Conservation (phyloP, 2,113 vertebrate genomes). For the Erpornis zantholeuca region DNA sequence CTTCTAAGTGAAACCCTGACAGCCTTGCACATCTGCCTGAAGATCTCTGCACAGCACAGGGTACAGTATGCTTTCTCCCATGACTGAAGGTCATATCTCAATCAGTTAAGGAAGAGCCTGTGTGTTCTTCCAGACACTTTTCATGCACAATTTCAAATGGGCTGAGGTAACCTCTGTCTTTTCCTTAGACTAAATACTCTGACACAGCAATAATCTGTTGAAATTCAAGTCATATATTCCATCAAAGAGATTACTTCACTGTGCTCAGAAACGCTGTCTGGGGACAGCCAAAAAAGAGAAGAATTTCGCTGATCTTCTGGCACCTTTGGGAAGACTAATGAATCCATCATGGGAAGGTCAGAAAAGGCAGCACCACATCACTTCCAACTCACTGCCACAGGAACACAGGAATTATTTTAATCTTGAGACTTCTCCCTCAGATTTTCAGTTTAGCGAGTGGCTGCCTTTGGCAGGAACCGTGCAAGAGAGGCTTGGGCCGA, state of each 20-base stretch:
- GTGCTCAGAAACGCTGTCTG: constrained; percentile 34
- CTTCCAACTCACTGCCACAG: neutral
- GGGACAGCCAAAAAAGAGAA: neutral
- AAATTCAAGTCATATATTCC: constrained; percentile 16
- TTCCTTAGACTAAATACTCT: neutral
- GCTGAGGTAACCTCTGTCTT: neutral
- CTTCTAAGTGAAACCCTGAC: neutral
- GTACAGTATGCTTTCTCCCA: rapidly evolving
- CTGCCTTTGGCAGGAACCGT: neutral
- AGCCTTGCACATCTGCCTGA: neutral
- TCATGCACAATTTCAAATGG: neutral
- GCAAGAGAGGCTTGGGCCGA: neutral
- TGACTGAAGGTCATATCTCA: neutral
- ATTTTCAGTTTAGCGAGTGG: neutral
- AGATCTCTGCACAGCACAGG: neutral
- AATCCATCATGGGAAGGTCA: neutral
- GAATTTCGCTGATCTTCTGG: neutral
- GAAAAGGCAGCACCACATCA: neutral
- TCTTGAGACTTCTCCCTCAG: neutral
- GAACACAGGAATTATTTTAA: constrained; percentile 11
- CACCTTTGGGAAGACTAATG: constrained; percentile 43
- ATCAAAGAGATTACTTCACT: neutral
- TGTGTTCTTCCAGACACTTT: neutral
- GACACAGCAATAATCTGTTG: neutral
- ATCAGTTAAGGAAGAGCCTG: neutral